phyloP scores from a whole-genome alignment of 2,113 vertebrate genomes.

The Tympanuchus pallidicinctus region DNA sequence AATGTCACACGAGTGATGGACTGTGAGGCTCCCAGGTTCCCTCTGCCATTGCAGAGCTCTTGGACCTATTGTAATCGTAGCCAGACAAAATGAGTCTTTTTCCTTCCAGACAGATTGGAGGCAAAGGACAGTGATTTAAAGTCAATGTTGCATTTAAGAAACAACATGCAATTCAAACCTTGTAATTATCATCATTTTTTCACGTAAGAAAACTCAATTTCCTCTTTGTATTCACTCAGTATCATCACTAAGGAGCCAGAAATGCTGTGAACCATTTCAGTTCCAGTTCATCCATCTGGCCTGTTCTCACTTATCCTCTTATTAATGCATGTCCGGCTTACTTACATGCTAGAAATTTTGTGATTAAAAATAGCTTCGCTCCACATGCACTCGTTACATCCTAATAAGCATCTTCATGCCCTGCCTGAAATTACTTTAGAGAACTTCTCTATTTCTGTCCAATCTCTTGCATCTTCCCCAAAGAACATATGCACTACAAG shows the following conservation, averaged over 20 bases:
- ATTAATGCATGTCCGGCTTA: not conserved
- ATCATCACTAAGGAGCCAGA: not conserved
- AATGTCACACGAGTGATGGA: not conserved
- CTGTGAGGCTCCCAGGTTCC: not conserved
- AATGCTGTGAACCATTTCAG: not conserved
- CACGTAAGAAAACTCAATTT: not conserved
- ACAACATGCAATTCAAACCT: not conserved
- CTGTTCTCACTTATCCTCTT: not conserved
- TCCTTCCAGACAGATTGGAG: not conserved
- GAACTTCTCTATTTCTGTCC: not conserved
- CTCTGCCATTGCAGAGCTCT: not conserved
- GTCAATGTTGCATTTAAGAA: not conserved
- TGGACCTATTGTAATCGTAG: rapidly evolving
- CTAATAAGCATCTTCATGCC: not conserved
- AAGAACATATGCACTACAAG: not conserved
- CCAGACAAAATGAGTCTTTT: not conserved
- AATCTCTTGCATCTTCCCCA: not conserved
- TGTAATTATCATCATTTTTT: not conserved
- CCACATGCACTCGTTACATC: not conserved
- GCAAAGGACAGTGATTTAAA: not conserved
- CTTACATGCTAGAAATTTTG: not conserved
- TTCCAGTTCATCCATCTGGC: not conserved
- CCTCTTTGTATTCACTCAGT: not conserved
- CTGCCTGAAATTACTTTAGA: not conserved
- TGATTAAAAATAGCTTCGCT: not conserved